Evolutionary conservation across 2,797 vertebrate genomes (phyloP).

Genomic region (Serranus cabrilla): DNA sequence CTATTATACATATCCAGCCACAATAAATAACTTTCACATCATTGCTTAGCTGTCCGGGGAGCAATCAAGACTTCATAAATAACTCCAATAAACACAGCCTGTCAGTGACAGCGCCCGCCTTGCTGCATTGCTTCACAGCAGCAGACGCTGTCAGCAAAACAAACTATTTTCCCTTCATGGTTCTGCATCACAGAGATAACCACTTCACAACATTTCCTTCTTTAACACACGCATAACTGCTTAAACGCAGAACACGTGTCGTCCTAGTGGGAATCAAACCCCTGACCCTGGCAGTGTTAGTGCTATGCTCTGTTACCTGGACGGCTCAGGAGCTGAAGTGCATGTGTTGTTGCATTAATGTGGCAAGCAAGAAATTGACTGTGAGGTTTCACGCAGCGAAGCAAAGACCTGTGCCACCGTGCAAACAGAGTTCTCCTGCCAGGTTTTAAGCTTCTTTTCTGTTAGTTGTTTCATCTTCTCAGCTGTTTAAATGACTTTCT

Average conservation of each 20-base stretch:
- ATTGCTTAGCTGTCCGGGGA: conserved; percentile 44
- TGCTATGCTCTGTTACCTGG: neutral
- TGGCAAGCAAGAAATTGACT: conserved; percentile 6
- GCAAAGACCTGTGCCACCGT: neutral
- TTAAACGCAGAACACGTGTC: neutral
- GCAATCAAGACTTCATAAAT: conserved; percentile 61
- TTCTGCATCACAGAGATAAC: neutral
- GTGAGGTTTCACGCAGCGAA: conserved; percentile 17
- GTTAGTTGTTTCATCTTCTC: neutral
- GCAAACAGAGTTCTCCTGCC: neutral
- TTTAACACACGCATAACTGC: neutral
- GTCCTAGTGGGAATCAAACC: conserved; percentile 9
- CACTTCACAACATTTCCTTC: neutral
- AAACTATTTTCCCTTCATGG: neutral
- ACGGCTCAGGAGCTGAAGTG: neutral
- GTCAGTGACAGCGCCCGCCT: conserved; percentile 1
- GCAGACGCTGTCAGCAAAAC: neutral
- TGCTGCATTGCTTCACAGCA: conserved; percentile 15
- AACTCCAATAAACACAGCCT: conserved; percentile 33
- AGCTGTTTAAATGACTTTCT: neutral
- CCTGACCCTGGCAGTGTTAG: conserved; percentile 9
- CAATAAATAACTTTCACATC: conserved; percentile 50
- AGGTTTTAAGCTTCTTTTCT: neutral
- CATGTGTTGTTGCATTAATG: conserved; percentile 40
- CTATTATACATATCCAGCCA: conserved; percentile 51